A percentile compares a stretch with the other conserved stretches of the same genome.
phyloP scores from a whole-genome alignment of 2,888 invertebrate species.

The Pyrrhia umbra region DNA sequence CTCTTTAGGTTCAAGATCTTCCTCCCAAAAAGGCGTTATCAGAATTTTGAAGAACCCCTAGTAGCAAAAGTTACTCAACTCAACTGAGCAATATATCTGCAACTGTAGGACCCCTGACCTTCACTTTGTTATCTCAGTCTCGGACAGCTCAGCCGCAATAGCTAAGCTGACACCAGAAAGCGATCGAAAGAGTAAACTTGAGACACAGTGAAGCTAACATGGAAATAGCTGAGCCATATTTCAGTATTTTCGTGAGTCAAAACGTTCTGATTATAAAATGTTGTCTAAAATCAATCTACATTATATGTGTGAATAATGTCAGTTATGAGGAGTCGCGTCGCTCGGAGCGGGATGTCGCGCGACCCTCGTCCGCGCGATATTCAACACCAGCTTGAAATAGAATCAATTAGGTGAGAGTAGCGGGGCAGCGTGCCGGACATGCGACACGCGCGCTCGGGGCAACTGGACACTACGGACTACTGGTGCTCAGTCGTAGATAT shows the following conservation, averaged over 20 bases:
- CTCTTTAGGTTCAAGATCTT: too few species aligned
- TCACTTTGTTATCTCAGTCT: too few species aligned
- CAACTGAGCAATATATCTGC: not conserved
- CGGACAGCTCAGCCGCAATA: too few species aligned
- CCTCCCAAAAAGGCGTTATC: not conserved
- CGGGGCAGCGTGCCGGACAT: slow-evolving; percentile 5
- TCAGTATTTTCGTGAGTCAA: not conserved
- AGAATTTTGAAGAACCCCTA: not conserved
- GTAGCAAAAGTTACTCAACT: not conserved
- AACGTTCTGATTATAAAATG: not conserved
- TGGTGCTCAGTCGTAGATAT: too few species aligned
- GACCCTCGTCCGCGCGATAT: slow-evolving; percentile 44
- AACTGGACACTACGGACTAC: too few species aligned
- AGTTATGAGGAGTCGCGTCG: slow-evolving; percentile 21
- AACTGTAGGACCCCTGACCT: not conserved
- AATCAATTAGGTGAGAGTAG: slow-evolving; percentile 45
- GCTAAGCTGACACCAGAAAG: not conserved
- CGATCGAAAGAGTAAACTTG: not conserved
- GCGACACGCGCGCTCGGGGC: too few species aligned
- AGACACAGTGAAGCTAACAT: not conserved
- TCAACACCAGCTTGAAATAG: slow-evolving; percentile 44
- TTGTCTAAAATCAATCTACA: not conserved
- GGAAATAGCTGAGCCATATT: too few species aligned
- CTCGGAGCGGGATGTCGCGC: slow-evolving; percentile 2
- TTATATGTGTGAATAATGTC: not conserved